A percentile compares a stretch with the other conserved stretches of the same genome.
Conservation (phyloP, 2,797 vertebrate species). For the Lepilemur ruficaudatus region DNA sequence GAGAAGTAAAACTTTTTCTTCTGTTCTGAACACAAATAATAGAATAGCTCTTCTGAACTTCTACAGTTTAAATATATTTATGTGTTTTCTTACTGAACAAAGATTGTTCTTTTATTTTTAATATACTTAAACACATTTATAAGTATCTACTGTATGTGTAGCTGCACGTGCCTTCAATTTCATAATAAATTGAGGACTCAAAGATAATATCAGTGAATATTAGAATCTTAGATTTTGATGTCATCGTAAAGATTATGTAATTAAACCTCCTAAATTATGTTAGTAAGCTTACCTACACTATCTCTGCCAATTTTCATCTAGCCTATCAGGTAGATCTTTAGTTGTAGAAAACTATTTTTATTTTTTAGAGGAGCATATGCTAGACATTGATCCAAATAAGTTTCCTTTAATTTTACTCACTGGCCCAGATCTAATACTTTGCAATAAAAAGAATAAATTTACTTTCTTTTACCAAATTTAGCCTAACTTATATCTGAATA, state of each 20-base stretch:
- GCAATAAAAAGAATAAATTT: neutral
- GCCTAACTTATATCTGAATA: neutral
- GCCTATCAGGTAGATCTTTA: neutral
- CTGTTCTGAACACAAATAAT: neutral
- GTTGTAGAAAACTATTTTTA: neutral
- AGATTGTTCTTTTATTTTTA: neutral
- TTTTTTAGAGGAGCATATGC: neutral
- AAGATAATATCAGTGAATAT: slow-evolving; percentile 36
- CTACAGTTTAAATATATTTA: neutral
- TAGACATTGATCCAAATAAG: neutral
- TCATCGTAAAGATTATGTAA: neutral
- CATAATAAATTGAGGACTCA: neutral
- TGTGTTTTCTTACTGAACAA: neutral
- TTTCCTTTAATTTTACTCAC: slow-evolving; percentile 21
- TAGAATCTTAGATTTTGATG: slow-evolving; percentile 12
- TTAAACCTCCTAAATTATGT: slow-evolving; percentile 39
- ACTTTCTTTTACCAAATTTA: neutral
- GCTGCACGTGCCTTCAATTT: slow-evolving; percentile 1
- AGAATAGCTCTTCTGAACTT: neutral
- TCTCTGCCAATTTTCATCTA: neutral
- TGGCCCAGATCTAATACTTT: neutral
- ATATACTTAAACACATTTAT: neutral
- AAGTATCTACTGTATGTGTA: neutral
- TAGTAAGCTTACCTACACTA: neutral
- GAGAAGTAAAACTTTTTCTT: neutral